A percentile compares a stretch with the other conserved stretches of the same genome.
Evolutionary conservation across 1,140 invertebrate genomes (phyloP).

Genomic region (Homarus americanus): DNA sequence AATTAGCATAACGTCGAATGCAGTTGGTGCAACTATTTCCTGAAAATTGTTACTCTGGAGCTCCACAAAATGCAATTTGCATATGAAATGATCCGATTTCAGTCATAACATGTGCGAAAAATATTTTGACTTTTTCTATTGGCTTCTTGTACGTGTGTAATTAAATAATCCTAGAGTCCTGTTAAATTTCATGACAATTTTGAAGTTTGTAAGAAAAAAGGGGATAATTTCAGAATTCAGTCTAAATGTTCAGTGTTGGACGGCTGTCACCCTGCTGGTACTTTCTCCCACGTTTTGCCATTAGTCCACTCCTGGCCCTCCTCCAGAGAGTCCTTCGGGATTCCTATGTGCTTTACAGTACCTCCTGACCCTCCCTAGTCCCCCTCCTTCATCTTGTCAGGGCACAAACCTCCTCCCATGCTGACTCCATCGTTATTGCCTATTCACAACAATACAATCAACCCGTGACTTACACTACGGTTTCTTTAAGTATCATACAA

Average conservation of each 20-base stretch:
- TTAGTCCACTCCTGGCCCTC: background rate
- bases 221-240: background rate
- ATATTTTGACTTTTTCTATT: background rate
- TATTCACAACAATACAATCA: too few relatives aligned
- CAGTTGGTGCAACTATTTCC: constrained; percentile 64
- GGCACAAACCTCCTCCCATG: background rate
- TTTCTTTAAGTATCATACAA: too few relatives aligned
- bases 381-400: too few relatives aligned
- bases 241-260: background rate
- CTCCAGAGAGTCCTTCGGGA: too few relatives aligned
- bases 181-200: background rate
- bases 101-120: constrained; percentile 33
- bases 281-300: too few relatives aligned
- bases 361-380: background rate
- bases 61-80: constrained; percentile 66
- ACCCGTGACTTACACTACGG: too few relatives aligned
- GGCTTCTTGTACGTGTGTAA: background rate
- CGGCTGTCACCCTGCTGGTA: background rate
- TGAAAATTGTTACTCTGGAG: constrained; percentile 60
- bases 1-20: constrained; percentile 64
- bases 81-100: constrained; percentile 60
- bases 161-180: background rate
- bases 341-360: too few relatives aligned
- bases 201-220: background rate
- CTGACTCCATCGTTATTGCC: too few relatives aligned